Percentiles rank a stretch among this genome's conserved stretches.
Evolutionary conservation across 1,140 invertebrate species (phyloP).

Genomic region (Gerris buenoi): DNA sequence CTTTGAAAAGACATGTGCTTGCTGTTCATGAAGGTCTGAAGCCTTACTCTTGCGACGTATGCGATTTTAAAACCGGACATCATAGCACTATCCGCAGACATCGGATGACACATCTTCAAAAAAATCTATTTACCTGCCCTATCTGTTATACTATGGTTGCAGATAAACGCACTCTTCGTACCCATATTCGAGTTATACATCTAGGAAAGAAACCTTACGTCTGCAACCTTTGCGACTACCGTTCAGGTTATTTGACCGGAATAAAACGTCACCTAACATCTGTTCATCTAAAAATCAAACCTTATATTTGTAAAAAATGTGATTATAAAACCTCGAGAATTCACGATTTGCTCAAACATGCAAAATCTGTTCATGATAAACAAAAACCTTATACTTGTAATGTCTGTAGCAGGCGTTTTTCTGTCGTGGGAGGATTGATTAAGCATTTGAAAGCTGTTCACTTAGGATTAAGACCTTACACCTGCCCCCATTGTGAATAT

Average conservation of each 20-base stretch:
- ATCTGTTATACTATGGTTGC: too few relatives aligned
- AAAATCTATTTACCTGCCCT: too few relatives aligned
- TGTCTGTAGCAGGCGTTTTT: not conserved
- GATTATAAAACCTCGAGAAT: not conserved
- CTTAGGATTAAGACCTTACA: not conserved
- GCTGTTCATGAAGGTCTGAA: not conserved
- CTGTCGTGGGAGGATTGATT: not conserved
- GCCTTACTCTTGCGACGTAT: not conserved
- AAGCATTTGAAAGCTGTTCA: not conserved
- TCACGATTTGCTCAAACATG: not conserved
- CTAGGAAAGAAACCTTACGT: not conserved
- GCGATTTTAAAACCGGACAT: not conserved
- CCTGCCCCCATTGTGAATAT: not conserved
- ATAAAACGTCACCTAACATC: not conserved
- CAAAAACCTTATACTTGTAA: not conserved
- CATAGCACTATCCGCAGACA: too few relatives aligned
- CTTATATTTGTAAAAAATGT: not conserved
- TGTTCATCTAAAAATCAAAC: not conserved
- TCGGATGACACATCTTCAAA: too few relatives aligned
- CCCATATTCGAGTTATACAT: not conserved
- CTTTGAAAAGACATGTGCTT: not conserved
- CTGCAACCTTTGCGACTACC: not conserved
- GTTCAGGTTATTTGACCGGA: not conserved
- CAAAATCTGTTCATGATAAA: not conserved
- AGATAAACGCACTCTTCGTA: not conserved